These are phyloP conservation scores for Orientallactaga bullata DNA, from an alignment of 2,113 vertebrate species.

Conservation along the genomic window DNA sequence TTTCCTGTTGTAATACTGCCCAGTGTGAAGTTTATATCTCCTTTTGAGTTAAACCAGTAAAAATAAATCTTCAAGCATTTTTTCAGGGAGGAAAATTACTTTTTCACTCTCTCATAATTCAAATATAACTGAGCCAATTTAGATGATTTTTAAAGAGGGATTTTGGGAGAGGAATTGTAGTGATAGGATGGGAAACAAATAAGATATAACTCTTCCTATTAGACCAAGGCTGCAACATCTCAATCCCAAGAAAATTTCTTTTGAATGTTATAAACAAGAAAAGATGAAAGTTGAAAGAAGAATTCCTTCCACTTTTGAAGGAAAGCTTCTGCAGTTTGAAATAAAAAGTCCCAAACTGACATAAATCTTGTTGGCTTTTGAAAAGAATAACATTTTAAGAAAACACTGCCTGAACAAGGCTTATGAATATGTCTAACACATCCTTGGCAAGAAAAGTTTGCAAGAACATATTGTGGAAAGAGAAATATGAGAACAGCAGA, in stretches of 20 bases:
- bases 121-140: conserved; percentile 66
- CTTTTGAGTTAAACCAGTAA: conserved; percentile 69
- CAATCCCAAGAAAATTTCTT: conserved; percentile 51
- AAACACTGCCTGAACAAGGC: conserved; percentile 48
- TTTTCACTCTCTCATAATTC: conserved; percentile 69
- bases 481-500: conserved; percentile 52
- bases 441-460: conserved; percentile 50
- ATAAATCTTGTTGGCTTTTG: conserved; percentile 37
- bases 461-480: conserved; percentile 47
- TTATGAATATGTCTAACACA: conserved; percentile 50
- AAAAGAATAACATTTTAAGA: conserved; percentile 57
- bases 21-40: conserved; percentile 65
- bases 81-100: conserved; percentile 51
- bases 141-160: conserved; percentile 57
- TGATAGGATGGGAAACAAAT: conserved; percentile 25
- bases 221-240: conserved; percentile 37
- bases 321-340: conserved; percentile 31
- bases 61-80: conserved; percentile 73
- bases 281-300: conserved; percentile 34
- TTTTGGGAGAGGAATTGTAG: background rate
- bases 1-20: conserved; percentile 52
- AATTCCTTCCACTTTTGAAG: conserved; percentile 47
- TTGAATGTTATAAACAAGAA: conserved; percentile 23
- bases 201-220: conserved; percentile 40
- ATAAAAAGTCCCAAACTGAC: conserved; percentile 44